phyloP scores from a whole-genome alignment of 2,113 vertebrate species.

The Solenodon paradoxus region DNA sequence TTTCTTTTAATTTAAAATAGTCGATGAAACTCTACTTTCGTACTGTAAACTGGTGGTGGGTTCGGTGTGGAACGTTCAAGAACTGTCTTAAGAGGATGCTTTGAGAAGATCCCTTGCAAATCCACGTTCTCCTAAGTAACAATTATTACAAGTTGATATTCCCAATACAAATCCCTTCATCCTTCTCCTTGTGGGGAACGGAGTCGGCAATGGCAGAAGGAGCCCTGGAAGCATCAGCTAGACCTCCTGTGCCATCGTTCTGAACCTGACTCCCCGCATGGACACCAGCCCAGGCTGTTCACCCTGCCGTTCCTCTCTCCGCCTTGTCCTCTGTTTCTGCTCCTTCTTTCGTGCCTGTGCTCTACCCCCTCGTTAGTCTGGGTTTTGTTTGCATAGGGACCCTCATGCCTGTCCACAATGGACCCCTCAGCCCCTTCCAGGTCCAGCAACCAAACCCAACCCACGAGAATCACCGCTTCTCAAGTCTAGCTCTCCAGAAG shows the following conservation, averaged over 20 bases:
- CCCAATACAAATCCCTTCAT: not conserved
- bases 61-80: not conserved
- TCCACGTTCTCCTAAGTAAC: not conserved
- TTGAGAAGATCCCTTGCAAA: not conserved
- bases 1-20: not conserved
- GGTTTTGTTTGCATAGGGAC: not conserved
- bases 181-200: not conserved
- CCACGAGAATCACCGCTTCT: not conserved
- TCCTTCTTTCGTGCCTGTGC: not conserved
- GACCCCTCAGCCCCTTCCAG: not conserved
- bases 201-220: not conserved
- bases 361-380: not conserved
- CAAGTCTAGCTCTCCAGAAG: not conserved
- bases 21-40: not conserved
- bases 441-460: not conserved
- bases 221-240: not conserved
- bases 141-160: not conserved
- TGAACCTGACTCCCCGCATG: not conserved
- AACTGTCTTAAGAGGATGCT: not conserved
- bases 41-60: not conserved
- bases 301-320: not conserved
- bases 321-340: not conserved
- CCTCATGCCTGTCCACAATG: not conserved
- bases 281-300: not conserved
- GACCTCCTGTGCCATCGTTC: not conserved